Percentiles rank a stretch among this genome's conserved stretches.
Evolutionary conservation across 2,888 invertebrate species (phyloP).

Genomic region (Eumacrocentrus americanus): DNA sequence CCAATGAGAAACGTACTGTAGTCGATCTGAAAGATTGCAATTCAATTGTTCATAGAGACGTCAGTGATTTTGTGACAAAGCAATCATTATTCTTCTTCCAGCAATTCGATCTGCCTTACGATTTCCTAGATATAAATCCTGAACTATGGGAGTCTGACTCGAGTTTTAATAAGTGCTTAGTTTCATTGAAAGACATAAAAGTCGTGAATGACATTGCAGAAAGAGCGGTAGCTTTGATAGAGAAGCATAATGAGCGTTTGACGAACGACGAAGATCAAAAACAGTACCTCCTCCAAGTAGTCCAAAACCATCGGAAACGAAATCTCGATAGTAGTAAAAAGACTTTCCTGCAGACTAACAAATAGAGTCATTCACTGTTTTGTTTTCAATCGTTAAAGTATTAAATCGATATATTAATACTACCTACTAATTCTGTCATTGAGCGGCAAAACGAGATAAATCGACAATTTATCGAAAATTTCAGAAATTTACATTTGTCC

Average conservation of each 20-base stretch:
- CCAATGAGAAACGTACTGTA: constrained; percentile 7
- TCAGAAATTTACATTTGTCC: too few species aligned
- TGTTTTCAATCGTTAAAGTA: too few species aligned
- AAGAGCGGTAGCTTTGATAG: constrained; percentile 7
- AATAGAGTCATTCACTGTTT: too few species aligned
- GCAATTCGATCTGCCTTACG: constrained; percentile 4
- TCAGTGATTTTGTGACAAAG: constrained; percentile 9
- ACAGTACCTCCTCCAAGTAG: constrained; percentile 10
- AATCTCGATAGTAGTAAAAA: background rate
- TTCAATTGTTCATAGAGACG: constrained; percentile 14
- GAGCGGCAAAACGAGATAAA: too few species aligned
- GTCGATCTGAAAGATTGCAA: background rate
- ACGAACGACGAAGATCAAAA: constrained; percentile 7
- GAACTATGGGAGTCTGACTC: constrained; percentile 14
- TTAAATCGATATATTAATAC: too few species aligned
- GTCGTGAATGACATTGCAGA: constrained; percentile 16
- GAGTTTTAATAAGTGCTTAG: constrained; percentile 4
- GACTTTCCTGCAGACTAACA: too few species aligned
- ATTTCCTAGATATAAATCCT: constrained; percentile 16
- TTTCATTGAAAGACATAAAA: background rate
- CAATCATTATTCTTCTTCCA: constrained; percentile 9
- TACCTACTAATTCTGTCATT: too few species aligned
- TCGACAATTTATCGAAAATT: too few species aligned
- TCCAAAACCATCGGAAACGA: background rate
- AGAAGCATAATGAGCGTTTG: constrained; percentile 4